Base-by-base conservation (phyloP, 2,888 invertebrate genomes). In the Griposia aprilina region DNA sequence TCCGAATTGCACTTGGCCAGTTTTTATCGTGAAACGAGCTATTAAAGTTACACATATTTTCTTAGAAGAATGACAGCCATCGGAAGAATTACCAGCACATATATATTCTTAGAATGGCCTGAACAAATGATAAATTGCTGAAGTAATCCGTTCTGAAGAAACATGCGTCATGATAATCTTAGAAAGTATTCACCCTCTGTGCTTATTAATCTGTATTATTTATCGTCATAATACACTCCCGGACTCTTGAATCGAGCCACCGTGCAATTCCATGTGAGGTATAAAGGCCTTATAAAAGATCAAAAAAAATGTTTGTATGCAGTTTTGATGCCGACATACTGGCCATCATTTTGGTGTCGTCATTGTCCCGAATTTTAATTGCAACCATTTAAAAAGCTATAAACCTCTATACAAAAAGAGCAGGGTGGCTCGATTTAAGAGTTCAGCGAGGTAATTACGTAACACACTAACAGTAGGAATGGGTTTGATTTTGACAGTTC, bases 1-100 rank as follows among this genome's bases (percentile, higher is more conserved):
- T 23, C 8, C 8, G 15, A 20, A 3, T 67, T 13, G 26, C 7
- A 50, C 50, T 30, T 50, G 50, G 2, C 23, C 23, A 2, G 2
- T 67, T 13, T 83, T 80, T 76, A 75, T 67, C n/a, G 74, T 30
- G 20, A 48, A 55, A 79, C 36, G 20, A 73, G 52, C 50, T 48
- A 62, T 50, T 55, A 20, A 74, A 17, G 20, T 78, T 63, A 70
- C 48, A 71, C 36, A 52, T 57, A 30, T 52, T 50, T 68, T 50
- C 50, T 68, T 10, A 30, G 23, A 68, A 68, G 23, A 68, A 30
- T 30, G 10, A 15, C 15, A 13, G 7, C 13, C 26, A 50, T 50
- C 50, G 48, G 67, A 67, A 50, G 67, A 67, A 67, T 67, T 26
- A 48, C 48, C 26, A 6, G 48, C 45, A 59, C 20, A 55, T 30